A percentile compares a stretch with the other conserved stretches of the same genome.
Evolutionary conservation across 2,113 vertebrate species (phyloP).

Genomic region (Rhagologus leucostigma): DNA sequence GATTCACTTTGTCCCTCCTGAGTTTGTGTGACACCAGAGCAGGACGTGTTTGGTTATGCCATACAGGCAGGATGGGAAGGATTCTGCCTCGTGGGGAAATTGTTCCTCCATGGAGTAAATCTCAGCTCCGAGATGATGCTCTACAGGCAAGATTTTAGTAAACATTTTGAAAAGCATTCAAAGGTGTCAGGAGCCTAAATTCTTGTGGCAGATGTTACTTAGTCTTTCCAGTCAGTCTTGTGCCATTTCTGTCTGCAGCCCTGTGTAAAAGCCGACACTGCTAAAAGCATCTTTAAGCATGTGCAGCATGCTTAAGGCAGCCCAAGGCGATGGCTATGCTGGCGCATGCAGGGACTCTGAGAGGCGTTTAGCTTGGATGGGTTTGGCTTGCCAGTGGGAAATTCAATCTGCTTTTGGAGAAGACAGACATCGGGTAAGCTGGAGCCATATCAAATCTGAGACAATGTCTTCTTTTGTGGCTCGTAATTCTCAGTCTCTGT

Average conservation of each 20-base stretch:
- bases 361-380: background rate
- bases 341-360: rapidly evolving
- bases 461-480: background rate
- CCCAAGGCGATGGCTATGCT: rapidly evolving
- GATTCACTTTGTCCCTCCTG: background rate
- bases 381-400: background rate
- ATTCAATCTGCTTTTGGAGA: background rate
- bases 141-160: background rate
- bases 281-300: background rate
- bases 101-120: background rate
- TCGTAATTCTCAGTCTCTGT: background rate
- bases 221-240: background rate
- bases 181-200: background rate
- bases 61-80: background rate
- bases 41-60: background rate
- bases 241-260: background rate
- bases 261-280: background rate
- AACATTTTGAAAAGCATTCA: background rate
- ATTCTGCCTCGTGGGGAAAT: background rate
- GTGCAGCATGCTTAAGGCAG: background rate
- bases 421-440: rapidly evolving
- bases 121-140: background rate
- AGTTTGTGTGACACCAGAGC: background rate
- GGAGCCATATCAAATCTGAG: background rate
- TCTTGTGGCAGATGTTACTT: background rate